Conservation (phyloP, 30 jellyfish, hydroid and myxozoan species). For the Catostylus mosaicus region DNA sequence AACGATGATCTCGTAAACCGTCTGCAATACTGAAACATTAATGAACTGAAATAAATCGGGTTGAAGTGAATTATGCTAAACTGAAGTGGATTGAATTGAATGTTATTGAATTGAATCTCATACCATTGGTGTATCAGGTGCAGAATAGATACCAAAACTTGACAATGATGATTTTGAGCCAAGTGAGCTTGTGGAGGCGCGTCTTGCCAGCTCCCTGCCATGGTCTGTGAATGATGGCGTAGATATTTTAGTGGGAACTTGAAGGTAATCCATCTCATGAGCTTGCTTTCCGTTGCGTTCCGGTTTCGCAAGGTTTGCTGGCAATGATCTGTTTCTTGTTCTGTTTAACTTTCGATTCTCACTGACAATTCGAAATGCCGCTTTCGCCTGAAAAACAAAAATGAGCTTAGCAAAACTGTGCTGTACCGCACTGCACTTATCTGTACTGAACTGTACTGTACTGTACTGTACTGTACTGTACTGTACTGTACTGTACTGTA, state of each 20-base stretch:
- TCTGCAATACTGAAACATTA: no score
- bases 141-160: constrained; percentile 65
- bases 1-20: no score
- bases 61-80: no score
- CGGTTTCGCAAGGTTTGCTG: constrained; percentile 41
- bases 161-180: constrained; percentile 57
- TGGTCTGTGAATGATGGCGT: constrained; percentile 11
- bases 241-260: constrained; percentile 43
- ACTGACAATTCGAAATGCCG: background rate
- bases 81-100: no score
- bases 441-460: no score
- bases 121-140: constrained; percentile 68
- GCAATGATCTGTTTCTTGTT: constrained; percentile 38
- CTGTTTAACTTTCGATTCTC: constrained; percentile 25
- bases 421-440: background rate
- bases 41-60: no score
- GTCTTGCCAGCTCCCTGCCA: constrained; percentile 19
- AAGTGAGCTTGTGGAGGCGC: constrained; percentile 40
- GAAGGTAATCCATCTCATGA: constrained; percentile 49
- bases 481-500: no score
- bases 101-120: no score
- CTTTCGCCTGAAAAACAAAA: background rate
- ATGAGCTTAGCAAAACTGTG: background rate
- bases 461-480: no score
- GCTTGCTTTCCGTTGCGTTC: constrained; percentile 7